Conservation (phyloP, 2,113 vertebrate genomes). For the Upupa epops region DNA sequence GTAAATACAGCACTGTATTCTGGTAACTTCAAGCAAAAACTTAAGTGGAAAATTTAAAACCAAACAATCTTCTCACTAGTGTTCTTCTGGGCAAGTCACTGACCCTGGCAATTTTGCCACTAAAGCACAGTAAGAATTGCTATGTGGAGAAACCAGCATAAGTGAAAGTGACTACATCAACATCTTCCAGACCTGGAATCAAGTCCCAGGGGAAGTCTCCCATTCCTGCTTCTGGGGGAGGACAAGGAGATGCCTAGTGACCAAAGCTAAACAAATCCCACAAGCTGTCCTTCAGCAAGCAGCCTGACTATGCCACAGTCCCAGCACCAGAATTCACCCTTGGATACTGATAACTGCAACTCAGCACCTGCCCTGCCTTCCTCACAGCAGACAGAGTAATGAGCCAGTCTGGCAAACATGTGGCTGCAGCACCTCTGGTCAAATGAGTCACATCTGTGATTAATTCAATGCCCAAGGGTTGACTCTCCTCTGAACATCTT, state of each 20-base stretch:
- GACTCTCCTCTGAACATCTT: not conserved
- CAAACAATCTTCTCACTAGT: not conserved
- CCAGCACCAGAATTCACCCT: not conserved
- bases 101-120: not conserved
- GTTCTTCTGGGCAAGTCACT: not conserved
- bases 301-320: not conserved
- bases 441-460: constrained; percentile 16
- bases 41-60: not conserved
- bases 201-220: not conserved
- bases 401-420: not conserved
- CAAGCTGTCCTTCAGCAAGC: not conserved
- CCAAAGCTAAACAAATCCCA: not conserved
- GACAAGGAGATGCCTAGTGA: not conserved
- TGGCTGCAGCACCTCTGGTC: not conserved
- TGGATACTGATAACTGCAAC: not conserved
- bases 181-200: not conserved
- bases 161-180: not conserved
- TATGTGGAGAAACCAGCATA: not conserved
- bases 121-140: not conserved
- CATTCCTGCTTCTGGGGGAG: not conserved
- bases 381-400: not conserved
- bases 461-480: constrained; percentile 11
- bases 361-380: not conserved
- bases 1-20: not conserved
- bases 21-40: not conserved